Evolutionary conservation across 2,888 invertebrate genomes (phyloP).

Genomic region (Germaria angustata): DNA sequence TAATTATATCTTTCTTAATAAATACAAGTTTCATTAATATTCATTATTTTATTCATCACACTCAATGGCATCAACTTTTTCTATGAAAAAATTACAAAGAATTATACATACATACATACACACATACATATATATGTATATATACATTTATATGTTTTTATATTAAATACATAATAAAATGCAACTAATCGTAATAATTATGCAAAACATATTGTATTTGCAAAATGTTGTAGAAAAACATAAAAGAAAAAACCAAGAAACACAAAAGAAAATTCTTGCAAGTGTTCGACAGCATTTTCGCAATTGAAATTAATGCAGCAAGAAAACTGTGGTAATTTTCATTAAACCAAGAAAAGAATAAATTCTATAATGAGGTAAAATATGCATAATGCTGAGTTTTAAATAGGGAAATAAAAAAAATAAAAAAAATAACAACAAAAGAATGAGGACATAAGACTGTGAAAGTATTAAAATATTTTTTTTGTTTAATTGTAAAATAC

Average conservation of each 20-base stretch:
- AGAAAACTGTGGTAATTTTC: constrained; percentile 49
- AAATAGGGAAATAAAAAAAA: background rate
- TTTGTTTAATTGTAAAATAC: constrained; percentile 11
- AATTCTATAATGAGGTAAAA: background rate
- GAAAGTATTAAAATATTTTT: background rate
- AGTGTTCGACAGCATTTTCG: constrained; percentile 23
- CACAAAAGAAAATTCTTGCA: background rate
- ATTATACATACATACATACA: too few species aligned
- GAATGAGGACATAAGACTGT: background rate
- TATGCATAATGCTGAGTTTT: background rate
- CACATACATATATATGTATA: too few species aligned
- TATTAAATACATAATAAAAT: constrained; percentile 37
- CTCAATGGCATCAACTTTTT: constrained; percentile 9
- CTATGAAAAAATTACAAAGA: background rate
- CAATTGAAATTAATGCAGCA: constrained; percentile 47
- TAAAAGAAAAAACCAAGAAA: background rate
- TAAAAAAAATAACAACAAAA: constrained; percentile 2
- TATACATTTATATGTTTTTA: too few species aligned
- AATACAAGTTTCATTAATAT: constrained; percentile 25
- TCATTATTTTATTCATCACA: constrained; percentile 1
- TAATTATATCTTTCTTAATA: constrained; percentile 4
- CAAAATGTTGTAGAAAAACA: constrained; percentile 5
- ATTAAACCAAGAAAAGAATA: constrained; percentile 25
- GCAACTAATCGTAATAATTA: constrained; percentile 60
- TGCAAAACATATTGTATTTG: constrained; percentile 56